Evolutionary conservation across 2,113 vertebrate genomes (phyloP).

Genomic region (Clarias macrocephalus): DNA sequence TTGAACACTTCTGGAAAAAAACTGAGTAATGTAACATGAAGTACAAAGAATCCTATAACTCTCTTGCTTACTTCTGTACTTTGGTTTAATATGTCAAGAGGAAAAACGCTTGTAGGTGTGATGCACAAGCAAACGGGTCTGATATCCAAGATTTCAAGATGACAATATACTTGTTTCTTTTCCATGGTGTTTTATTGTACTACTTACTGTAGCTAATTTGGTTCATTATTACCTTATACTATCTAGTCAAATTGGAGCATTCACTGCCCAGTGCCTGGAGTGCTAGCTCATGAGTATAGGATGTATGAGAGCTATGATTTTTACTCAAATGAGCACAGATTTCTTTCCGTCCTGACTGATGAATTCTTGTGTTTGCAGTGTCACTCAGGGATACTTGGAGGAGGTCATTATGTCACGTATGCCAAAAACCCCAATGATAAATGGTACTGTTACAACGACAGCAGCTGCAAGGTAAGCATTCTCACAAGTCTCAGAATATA

Average conservation of each 20-base stretch:
- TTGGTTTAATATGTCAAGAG: not conserved
- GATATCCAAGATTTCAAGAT: not conserved
- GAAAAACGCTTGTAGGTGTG: not conserved
- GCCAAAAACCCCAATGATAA: slow-evolving; percentile 91
- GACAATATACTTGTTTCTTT: not conserved
- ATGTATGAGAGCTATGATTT: not conserved
- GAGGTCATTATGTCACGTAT: slow-evolving; percentile 90
- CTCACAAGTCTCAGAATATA: not conserved
- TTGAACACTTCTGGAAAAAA: not conserved
- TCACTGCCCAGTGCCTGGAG: not conserved
- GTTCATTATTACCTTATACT: not conserved
- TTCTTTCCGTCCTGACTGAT: not conserved
- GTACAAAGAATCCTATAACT: not conserved
- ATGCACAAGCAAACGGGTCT: not conserved
- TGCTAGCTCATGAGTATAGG: not conserved
- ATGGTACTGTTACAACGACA: slow-evolving; percentile 94
- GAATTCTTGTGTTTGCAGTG: slow-evolving; percentile 69
- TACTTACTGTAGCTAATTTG: not conserved
- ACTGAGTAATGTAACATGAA: not conserved
- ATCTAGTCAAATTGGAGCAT: not conserved
- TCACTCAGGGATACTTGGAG: slow-evolving; percentile 92
- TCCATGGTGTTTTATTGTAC: not conserved
- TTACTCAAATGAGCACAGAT: too few relatives aligned
- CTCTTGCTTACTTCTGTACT: not conserved
- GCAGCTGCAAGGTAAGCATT: slow-evolving; percentile 85